Evolutionary conservation across 2,113 vertebrate species (phyloP).

Genomic region (Cynopterus brachyotis): DNA sequence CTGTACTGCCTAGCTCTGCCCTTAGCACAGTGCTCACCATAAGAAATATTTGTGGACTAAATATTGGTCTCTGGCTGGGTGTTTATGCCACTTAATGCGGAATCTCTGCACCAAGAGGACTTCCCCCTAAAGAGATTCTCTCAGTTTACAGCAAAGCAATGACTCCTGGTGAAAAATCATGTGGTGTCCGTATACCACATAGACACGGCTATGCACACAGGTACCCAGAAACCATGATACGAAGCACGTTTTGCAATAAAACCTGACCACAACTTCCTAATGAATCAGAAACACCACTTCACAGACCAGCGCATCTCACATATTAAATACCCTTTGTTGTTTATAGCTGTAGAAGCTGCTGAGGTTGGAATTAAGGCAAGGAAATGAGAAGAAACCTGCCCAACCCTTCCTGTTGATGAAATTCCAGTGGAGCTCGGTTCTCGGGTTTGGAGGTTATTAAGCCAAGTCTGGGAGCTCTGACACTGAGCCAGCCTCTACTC

Average conservation of each 20-base stretch:
- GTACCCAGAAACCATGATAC: background rate
- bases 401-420: conserved; percentile 43
- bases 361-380: background rate
- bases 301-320: background rate
- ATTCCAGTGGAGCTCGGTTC: conserved; percentile 16
- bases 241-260: background rate
- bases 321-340: conserved; percentile 26
- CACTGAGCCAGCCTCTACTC: background rate
- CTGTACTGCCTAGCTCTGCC: background rate
- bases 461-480: background rate
- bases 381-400: conserved; percentile 21
- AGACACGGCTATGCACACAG: background rate
- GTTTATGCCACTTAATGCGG: background rate
- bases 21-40: background rate
- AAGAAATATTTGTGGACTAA: background rate
- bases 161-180: background rate
- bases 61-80: background rate
- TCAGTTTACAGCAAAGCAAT: background rate
- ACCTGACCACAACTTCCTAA: background rate
- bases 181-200: background rate
- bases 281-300: conserved; percentile 36
- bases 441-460: background rate
- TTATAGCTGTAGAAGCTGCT: conserved; percentile 9
- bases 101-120: background rate
- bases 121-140: background rate